These are phyloP conservation scores for Hydriomena furcata DNA, from an alignment of 2,888 invertebrate genomes.

Conservation along the genomic window DNA sequence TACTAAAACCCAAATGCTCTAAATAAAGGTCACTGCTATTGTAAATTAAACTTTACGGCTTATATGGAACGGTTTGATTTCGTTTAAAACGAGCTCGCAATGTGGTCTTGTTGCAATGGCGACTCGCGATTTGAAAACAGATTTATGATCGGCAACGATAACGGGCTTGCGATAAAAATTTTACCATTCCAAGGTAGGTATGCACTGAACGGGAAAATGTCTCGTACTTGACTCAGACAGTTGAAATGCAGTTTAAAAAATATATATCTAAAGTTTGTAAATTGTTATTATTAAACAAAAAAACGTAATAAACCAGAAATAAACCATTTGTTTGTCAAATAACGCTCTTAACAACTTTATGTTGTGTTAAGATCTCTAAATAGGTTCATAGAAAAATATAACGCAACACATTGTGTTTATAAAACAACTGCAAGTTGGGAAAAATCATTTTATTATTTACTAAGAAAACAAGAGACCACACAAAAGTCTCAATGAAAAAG, in stretches of 20 bases:
- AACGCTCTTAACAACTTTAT: no score
- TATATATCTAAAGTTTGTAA: no score
- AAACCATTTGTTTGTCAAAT: no score
- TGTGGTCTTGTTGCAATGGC: slow-evolving; percentile 66
- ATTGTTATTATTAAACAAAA: neutral
- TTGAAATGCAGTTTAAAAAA: slow-evolving; percentile 6
- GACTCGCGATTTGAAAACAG: slow-evolving; percentile 82
- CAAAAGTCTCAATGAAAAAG: no score
- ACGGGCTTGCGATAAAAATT: slow-evolving; percentile 81
- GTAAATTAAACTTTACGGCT: slow-evolving; percentile 70
- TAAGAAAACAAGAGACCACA: no score
- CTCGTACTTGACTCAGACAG: slow-evolving; percentile 15
- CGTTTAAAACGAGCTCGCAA: slow-evolving; percentile 47
- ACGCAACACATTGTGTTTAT: no score
- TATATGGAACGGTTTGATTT: slow-evolving; percentile 55
- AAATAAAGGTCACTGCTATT: slow-evolving; percentile 55
- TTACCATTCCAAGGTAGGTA: slow-evolving; percentile 64
- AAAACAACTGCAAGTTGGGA: no score
- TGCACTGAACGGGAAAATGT: slow-evolving; percentile 26
- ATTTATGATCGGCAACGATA: slow-evolving; percentile 82
- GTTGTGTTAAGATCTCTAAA: no score
- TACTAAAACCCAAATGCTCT: slow-evolving; percentile 59
- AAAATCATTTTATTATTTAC: no score
- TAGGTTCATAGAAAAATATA: no score
- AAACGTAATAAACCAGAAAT: no score